Base-by-base conservation (phyloP, 2,113 vertebrate genomes). In the Romanogobio albipinnatus region DNA sequence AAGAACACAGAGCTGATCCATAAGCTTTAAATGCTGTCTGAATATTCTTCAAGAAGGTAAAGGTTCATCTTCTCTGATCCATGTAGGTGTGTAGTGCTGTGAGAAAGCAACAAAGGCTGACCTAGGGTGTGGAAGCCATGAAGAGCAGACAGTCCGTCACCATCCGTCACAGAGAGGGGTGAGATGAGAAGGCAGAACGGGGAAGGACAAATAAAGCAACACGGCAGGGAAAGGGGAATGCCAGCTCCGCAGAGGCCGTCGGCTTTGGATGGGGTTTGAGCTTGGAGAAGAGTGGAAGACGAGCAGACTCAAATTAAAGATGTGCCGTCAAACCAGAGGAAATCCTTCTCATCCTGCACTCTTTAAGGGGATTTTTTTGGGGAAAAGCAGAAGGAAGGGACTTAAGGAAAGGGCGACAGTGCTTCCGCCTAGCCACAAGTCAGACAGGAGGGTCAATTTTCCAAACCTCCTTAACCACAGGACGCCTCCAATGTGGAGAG, bases 281-380 rank as follows among this genome's bases (percentile, higher is more conserved):
- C 92, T 94, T 90, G 89, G 91, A 91, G 93, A 93, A 94, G 56
- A 61, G 92, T 94, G 93, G 94, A 94, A 93, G 91, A 91, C 93
- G 89, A 92, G 86, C 87, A 93, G 90, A 88, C 87, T 90, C 90
- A 94, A 94, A 95, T 95, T 94, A 95, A 93, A 95, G 94, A 95
- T 89, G 91, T 92, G 92, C 93, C 90, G 87, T 92, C 82, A 83
- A 89, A 87, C 86, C 90, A 91, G 91, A 94, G 93, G 93, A 94
- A 94, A 92, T 93, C 91, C 84, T 90, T 93, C 92, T 93, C 90
- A 92, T 92, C 91, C 90, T 86, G 90, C 24, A 43, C 84, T 88
- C 87, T 83, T 83, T 58, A 85, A 85, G 76, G 84, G 66, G 80
- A 83, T 59, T 76, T 82, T 43, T 45, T 90, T 22, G 89, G 90